Evolutionary conservation across 2,888 invertebrate genomes (phyloP), one percentile per base, ranked within the genome.

Genomic region (Sturmia bella): DNA sequence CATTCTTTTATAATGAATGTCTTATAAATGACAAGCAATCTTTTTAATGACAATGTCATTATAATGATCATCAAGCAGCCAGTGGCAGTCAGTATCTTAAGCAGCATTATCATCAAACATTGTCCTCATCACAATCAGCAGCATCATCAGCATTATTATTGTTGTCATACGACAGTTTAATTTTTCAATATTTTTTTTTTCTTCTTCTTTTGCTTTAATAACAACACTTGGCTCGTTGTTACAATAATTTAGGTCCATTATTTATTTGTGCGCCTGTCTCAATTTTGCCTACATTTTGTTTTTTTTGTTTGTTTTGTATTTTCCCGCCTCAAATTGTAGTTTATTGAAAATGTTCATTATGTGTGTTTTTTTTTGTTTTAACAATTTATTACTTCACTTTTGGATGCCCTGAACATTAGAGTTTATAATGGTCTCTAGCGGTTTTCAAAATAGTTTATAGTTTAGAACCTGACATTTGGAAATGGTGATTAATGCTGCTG

Each of bases 161-260:
- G 15, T 54, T 56, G 37, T 56, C 32, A 54, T 56, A 64, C 9
- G 17, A 74, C 37, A 37, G 45, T 54, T 59, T 19, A 54, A 27
- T 48, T 63, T 48, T 39, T 5, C 3, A 9, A 32, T 7, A 32
- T 27, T 43, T 63, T 41, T n/a, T 1, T 50, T 24, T 4, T 15
- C 6, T 9, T 61, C 5, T 52, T 57, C 41, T 74, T 43, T 24
- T 52, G 17, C 24, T 56, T 37, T 68, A 75, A 80, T 68, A 80
- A 76, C 72, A 61, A 54, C 68, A 68, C 68, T 81, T 73, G 68
- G 61, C 63, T 81, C 72, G 66, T 81, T 72, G 72, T 63, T 76
- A 24, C 39, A 66, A 52, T 76, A 63, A 81, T 76, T 80, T 72
- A 72, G 66, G 66, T 76, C 61, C 48, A 76, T 80, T 76, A 61